Percentiles rank a stretch among this genome's conserved stretches.
Evolutionary conservation across 2,888 invertebrate genomes (phyloP).

Genomic region (Apantesis nais): DNA sequence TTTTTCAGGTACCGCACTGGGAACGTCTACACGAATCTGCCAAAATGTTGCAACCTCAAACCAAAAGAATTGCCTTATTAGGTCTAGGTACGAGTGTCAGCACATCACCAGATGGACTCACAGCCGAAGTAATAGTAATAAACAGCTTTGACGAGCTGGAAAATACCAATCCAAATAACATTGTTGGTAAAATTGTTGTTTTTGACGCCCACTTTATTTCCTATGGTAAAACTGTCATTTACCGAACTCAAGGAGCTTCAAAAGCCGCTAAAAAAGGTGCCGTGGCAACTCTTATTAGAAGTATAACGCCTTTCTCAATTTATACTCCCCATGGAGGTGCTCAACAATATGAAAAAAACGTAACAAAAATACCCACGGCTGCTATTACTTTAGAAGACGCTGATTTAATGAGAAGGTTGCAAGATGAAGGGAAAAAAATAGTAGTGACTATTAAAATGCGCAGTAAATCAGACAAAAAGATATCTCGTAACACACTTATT

Average conservation of each 20-base stretch:
- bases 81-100: conserved; percentile 89
- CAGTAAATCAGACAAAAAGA: conserved; percentile 82
- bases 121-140: conserved; percentile 89
- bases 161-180: conserved; percentile 70
- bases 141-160: conserved; percentile 88
- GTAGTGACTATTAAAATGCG: conserved; percentile 86
- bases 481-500: conserved; percentile 89
- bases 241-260: conserved; percentile 87
- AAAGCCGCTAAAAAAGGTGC: conserved; percentile 90
- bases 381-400: conserved; percentile 92
- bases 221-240: conserved; percentile 88
- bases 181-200: conserved; percentile 90
- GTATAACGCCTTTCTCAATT: conserved; percentile 91
- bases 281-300: conserved; percentile 89
- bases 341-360: conserved; percentile 85
- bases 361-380: conserved; percentile 89
- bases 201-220: conserved; percentile 87
- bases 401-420: conserved; percentile 87
- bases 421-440: conserved; percentile 77
- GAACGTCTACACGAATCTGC: conserved; percentile 88
- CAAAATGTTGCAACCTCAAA: conserved; percentile 85
- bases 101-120: conserved; percentile 89
- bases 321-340: conserved; percentile 91
- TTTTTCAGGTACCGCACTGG: conserved; percentile 72
- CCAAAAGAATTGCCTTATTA: conserved; percentile 86